Base-by-base conservation (phyloP, 2,888 invertebrate genomes). In the Helobdella robusta region DNA sequence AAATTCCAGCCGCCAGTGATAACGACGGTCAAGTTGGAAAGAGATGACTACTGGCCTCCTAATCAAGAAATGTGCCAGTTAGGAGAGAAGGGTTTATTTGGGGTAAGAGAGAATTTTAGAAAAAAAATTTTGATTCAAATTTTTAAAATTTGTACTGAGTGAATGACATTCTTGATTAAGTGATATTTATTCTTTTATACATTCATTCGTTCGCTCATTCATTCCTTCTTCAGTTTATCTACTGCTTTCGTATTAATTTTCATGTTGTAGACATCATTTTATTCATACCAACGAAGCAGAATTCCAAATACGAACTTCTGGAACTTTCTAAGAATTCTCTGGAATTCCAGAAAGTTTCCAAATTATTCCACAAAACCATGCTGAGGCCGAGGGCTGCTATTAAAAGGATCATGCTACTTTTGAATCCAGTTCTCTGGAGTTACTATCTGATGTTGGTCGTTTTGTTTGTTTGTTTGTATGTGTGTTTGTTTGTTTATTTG, bases 361-460 rank as follows among this genome's bases (percentile, higher is more conserved):
- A 59, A 23, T 59, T 65, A 23, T 67, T 67, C 60, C 65, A 67
- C 62, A 54, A 54, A 20, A 65, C 65, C 3, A 65, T 67, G 65
- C 25, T 44, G 23, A 34, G 44, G 5, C 60, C 64, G 20, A 36
- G 67, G 28, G 65, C 67, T 6, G 34, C 36, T 11, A 61, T 67
- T 23, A 23, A 62, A 18, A 23, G 46, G 46, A 25, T 67, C 44
- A 59, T 32, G 58, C 64, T 68, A 28, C 66, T 72, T n/a, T 69
- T 71, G 64, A 72, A 71, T 63, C 66, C 68, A 6, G 46, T 54
- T 2, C 46, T 71, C n/a, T 70, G 69, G 69, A 66, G 65, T 59
- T 69, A 64, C 28, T 71, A 71, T 61, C 44, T 56, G 30, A 65
- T 65, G 72, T 72, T 62, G 61, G 71, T 66, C 11, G 30, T n/a